Evolutionary conservation across 2,113 vertebrate species (phyloP).

Genomic region (Corythornis cristatus): DNA sequence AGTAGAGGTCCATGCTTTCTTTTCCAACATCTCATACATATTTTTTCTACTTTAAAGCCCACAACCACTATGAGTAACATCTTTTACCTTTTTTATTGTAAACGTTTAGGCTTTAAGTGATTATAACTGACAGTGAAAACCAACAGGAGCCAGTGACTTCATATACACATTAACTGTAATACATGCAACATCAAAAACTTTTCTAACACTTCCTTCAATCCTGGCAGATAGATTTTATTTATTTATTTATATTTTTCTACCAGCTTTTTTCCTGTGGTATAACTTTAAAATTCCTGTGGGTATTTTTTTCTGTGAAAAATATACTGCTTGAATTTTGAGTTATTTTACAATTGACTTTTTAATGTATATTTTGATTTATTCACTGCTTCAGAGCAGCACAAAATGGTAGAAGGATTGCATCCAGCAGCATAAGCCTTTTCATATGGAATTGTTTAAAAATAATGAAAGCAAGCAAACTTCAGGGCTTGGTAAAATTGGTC

Average conservation of each 20-base stretch:
- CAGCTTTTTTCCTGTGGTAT: neutral
- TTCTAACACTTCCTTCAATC: conserved; percentile 16
- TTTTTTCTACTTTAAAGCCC: conserved; percentile 16
- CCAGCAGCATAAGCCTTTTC: conserved; percentile 53
- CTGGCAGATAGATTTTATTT: neutral
- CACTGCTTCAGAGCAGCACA: conserved; percentile 9
- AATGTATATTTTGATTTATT: conserved; percentile 44
- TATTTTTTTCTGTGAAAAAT: neutral
- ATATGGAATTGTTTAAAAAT: conserved; percentile 58
- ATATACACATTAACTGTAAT: conserved; percentile 41
- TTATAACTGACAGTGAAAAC: conserved; percentile 67
- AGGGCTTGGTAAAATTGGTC: conserved; percentile 25
- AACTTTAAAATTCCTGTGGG: neutral
- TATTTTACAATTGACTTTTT: conserved; percentile 17
- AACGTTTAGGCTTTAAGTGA: conserved; percentile 62
- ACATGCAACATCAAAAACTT: conserved; percentile 44
- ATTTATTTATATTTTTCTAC: neutral
- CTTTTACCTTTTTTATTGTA: conserved; percentile 69
- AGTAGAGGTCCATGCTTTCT: neutral
- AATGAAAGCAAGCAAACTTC: neutral
- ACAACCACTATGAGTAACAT: conserved; percentile 44
- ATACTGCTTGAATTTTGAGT: neutral
- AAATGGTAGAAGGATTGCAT: conserved; percentile 31
- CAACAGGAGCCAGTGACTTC: conserved; percentile 56
- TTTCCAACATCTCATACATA: neutral